Evolutionary conservation across 2,888 invertebrate genomes (phyloP), one percentile per base, ranked within the genome.

Genomic region (Xestia xanthographa): DNA sequence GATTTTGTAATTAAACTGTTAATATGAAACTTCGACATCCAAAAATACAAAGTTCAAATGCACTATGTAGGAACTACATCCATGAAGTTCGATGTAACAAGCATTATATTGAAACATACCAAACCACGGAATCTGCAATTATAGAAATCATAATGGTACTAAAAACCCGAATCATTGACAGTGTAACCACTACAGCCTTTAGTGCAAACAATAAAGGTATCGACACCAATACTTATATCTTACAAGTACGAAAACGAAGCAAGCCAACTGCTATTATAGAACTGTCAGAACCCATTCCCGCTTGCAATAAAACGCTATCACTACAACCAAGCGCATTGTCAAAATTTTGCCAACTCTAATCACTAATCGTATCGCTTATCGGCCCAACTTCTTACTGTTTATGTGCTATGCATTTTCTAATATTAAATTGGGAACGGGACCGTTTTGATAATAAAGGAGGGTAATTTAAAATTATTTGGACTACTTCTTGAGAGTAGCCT

Each of bases 311-410:
- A 70, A 53, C 88, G 89, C 88, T 83, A 43, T 71, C 60, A 87
- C 53, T 79, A 9, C 14, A 1, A 72, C 80, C 75, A 43, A 34
- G 60, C 77, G 17, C 60, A 79, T 84, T 88, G 82, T 86, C 84
- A 88, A 88, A 87, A 88, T 85, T 84, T 87, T 87, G 88, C 87
- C 87, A 88, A 87, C 82, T 87, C 83, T 87, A 87, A 87, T 88
- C 86, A 79, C 88, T 86, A 85, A 84, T 88, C 83, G 80, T 80
- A 85, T 81, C 74, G 88, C 85, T 85, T 87, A 87, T 87, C 80
- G 85, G 77, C 60, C 62, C 62, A 88, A 83, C 75, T 88, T 86
- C 88, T 88, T 86, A 78, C 84, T 80, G 82, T 86, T 86, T 87
- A 86, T 87, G 79, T 81, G 78, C 79, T 79, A 86, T 84, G 87